phyloP scores from a whole-genome alignment of 1,140 invertebrate genomes.

The Tetragnatha versicolor region DNA sequence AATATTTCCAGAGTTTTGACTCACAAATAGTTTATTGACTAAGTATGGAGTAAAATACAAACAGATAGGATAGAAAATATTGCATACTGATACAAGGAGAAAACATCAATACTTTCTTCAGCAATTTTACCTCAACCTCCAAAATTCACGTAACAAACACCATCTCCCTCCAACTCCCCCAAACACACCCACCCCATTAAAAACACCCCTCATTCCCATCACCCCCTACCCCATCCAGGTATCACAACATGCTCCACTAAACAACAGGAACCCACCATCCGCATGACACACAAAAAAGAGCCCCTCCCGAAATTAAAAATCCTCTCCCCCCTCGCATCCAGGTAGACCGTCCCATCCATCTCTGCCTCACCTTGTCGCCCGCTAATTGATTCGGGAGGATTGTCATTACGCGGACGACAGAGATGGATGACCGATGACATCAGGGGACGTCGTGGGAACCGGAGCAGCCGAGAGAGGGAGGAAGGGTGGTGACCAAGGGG shows the following conservation, averaged over 20 bases:
- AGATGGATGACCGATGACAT: slow-evolving; percentile 52
- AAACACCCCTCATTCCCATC: no score
- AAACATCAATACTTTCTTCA: no score
- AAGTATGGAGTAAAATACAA: no score
- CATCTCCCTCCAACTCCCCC: no score
- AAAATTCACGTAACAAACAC: no score
- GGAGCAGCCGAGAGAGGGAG: slow-evolving; percentile 14
- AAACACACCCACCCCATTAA: no score
- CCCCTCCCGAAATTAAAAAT: neutral
- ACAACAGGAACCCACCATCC: neutral
- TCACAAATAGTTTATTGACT: no score
- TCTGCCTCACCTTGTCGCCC: slow-evolving; percentile 41
- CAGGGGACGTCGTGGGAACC: slow-evolving; percentile 33
- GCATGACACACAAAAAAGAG: neutral
- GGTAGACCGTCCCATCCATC: slow-evolving; percentile 16
- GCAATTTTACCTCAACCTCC: no score
- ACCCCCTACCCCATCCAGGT: neutral
- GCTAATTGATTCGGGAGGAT: slow-evolving; percentile 48
- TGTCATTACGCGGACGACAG: slow-evolving; percentile 47
- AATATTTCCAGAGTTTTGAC: no score
- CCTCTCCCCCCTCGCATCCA: neutral
- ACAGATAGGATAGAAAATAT: no score
- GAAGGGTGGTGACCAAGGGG: no score
- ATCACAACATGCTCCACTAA: neutral
- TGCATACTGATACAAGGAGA: no score